phyloP scores from a whole-genome alignment of 2,113 vertebrate genomes.

The Isichthys henryi region DNA sequence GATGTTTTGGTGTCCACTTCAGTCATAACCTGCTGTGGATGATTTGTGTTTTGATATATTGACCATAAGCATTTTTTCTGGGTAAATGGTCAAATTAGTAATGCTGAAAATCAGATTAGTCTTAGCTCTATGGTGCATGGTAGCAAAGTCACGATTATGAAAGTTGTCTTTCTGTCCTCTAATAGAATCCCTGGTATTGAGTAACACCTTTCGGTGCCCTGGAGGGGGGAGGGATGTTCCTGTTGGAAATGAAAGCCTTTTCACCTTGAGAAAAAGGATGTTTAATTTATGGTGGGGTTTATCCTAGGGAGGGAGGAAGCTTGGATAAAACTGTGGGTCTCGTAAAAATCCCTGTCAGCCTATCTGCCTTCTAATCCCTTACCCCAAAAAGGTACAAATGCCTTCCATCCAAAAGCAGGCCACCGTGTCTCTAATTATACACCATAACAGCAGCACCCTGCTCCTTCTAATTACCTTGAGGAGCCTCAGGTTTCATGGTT shows the following conservation, averaged over 20 bases:
- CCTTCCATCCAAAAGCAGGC: conserved; percentile 33
- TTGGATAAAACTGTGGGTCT: not conserved
- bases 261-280: conserved; percentile 5
- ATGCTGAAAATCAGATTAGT: not conserved
- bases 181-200: conserved; percentile 22
- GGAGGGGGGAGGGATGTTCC: not conserved
- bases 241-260: not conserved
- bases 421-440: conserved; percentile 39
- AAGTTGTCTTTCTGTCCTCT: not conserved
- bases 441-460: conserved; percentile 15
- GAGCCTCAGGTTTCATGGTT: conserved; percentile 3
- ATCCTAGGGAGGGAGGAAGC: not conserved
- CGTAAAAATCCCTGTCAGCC: not conserved
- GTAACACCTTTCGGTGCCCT: not conserved
- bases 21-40: not conserved
- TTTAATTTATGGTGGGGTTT: not conserved
- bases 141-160: not conserved
- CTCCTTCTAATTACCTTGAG: conserved; percentile 30
- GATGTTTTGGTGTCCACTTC: not conserved
- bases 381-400: conserved; percentile 27
- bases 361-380: conserved; percentile 5
- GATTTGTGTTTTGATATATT: not conserved
- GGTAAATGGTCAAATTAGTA: not conserved
- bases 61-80: not conserved
- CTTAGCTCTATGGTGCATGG: not conserved